These are phyloP conservation scores for Rotaria magnacalcarata DNA, from an alignment of 2,888 invertebrate species.

Conservation along the genomic window DNA sequence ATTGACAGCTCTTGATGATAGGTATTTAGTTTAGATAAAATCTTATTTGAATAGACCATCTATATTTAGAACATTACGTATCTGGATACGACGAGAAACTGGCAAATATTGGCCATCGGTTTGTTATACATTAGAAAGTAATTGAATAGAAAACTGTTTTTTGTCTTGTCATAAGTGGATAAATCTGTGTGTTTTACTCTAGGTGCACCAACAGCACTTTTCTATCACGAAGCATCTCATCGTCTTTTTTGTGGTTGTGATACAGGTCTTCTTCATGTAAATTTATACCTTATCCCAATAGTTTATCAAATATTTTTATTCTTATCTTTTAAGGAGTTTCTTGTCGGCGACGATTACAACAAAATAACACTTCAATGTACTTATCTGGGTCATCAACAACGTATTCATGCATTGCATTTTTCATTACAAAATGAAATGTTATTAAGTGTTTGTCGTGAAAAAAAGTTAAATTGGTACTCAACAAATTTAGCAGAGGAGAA, in stretches of 20 bases:
- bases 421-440: slow-evolving; percentile 81
- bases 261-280: slow-evolving; percentile 76
- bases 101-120: slow-evolving; percentile 99
- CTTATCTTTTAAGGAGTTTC: slow-evolving; percentile 69
- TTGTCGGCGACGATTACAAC: slow-evolving; percentile 86
- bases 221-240: slow-evolving; percentile 78
- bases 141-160: slow-evolving; percentile 43
- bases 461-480: slow-evolving; percentile 86
- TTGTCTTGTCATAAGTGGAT: too few relatives aligned
- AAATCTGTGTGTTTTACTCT: slow-evolving; percentile 45
- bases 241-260: slow-evolving; percentile 90
- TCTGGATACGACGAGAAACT: slow-evolving; percentile 92
- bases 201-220: slow-evolving; percentile 79
- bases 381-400: slow-evolving; percentile 71
- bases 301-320: slow-evolving; percentile 19
- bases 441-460: slow-evolving; percentile 85
- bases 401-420: slow-evolving; percentile 78
- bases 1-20: neutral
- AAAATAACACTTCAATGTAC: slow-evolving; percentile 79
- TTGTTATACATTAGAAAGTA: slow-evolving; percentile 80
- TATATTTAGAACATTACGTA: slow-evolving; percentile 76
- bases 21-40: neutral
- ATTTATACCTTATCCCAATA: slow-evolving; percentile 47
- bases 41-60: neutral
- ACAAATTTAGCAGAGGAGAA: slow-evolving; percentile 60